Conservation (phyloP, 2,797 vertebrate species). For the Tachyglossus aculeatus region DNA sequence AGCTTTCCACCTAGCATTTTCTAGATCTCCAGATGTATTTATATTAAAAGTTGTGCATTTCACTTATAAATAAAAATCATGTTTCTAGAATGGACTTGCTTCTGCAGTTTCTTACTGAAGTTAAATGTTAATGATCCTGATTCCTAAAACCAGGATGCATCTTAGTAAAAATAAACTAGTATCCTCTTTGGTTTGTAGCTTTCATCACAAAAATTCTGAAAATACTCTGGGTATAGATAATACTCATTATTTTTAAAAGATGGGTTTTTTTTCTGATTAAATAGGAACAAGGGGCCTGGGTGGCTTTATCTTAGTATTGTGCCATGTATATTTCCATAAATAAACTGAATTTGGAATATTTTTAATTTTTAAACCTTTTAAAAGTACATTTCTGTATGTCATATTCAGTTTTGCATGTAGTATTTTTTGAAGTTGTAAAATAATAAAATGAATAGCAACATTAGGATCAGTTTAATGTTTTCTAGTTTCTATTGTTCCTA, state of each 20-base stretch:
- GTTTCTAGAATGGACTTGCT: constrained; percentile 50
- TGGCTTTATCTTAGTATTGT: constrained; percentile 23
- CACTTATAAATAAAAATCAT: constrained; percentile 52
- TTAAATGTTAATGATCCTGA: background rate
- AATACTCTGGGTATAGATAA: constrained; percentile 24
- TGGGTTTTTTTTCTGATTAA: constrained; percentile 32
- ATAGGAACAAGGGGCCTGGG: constrained; percentile 20
- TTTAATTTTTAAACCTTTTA: no score
- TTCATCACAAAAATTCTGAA: constrained; percentile 1
- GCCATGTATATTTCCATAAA: constrained; percentile 37
- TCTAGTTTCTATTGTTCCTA: constrained; percentile 12
- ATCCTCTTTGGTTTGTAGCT: constrained; percentile 25
- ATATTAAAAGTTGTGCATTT: constrained; percentile 57
- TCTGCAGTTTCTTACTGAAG: constrained; percentile 39
- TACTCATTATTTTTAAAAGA: constrained; percentile 36
- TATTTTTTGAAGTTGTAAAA: constrained; percentile 42
- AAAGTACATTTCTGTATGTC: constrained; percentile 22
- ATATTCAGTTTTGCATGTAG: constrained; percentile 40
- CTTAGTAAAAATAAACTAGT: constrained; percentile 14
- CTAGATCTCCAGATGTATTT: constrained; percentile 54
- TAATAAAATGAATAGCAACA: constrained; percentile 47
- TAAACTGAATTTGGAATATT: constrained; percentile 48
- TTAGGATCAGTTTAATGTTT: constrained; percentile 29
- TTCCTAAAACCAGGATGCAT: constrained; percentile 21
- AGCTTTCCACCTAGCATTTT: constrained; percentile 35